These are phyloP conservation scores for Caenorhabditis sinica DNA, from an alignment of 2,888 invertebrate species.

Conservation along the genomic window DNA sequence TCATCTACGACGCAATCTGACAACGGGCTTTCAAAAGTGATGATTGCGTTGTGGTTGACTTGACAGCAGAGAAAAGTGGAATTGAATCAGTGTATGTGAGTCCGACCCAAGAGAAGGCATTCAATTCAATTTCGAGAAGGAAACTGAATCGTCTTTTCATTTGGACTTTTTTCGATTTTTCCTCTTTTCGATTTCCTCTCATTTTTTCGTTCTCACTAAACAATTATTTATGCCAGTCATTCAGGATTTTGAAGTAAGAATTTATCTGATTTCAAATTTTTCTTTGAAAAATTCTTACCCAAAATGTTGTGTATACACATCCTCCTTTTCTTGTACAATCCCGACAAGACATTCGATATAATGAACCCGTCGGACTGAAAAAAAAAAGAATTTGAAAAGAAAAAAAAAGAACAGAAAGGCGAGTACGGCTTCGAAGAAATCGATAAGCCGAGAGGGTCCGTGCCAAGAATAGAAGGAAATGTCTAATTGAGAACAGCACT, in stretches of 20 bases:
- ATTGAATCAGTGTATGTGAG: conserved; percentile 52
- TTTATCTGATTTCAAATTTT: background rate
- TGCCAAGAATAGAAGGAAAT: background rate
- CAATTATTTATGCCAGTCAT: background rate
- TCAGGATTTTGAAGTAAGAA: background rate
- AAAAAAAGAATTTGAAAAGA: background rate
- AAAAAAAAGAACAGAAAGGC: conserved; percentile 17
- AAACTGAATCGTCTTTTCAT: conserved; percentile 53
- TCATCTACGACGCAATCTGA: conserved; percentile 38
- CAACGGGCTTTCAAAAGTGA: conserved; percentile 22
- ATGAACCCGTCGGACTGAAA: conserved; percentile 20
- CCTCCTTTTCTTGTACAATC: conserved; percentile 67
- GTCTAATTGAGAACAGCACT: conserved; percentile 40
- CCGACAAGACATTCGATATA: conserved; percentile 61
- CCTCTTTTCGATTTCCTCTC: conserved; percentile 36
- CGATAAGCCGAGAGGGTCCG: conserved; percentile 16
- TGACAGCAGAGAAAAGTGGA: conserved; percentile 32
- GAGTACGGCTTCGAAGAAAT: conserved; percentile 14
- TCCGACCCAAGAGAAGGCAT: conserved; percentile 32
- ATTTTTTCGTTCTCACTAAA: conserved; percentile 4
- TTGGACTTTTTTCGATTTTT: conserved; percentile 37
- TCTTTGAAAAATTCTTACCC: conserved; percentile 42
- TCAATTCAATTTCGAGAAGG: conserved; percentile 52
- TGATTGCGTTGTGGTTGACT: conserved; percentile 37
- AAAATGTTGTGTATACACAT: conserved; percentile 65